Evolutionary conservation across 2,888 invertebrate species (phyloP).

Genomic region (Oxyscelio sp.): DNA sequence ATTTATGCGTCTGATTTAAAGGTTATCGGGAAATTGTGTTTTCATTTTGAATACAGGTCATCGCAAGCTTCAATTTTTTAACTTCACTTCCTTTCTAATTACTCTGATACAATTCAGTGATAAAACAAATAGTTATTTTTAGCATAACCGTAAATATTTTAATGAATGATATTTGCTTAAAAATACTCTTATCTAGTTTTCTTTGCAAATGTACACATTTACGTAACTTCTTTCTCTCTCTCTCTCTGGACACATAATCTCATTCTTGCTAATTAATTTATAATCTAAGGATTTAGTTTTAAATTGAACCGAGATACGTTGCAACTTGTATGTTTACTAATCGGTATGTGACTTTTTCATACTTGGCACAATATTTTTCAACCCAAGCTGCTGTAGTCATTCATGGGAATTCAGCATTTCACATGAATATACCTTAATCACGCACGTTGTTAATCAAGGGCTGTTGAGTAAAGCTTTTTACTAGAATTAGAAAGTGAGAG

Average conservation of each 20-base stretch:
- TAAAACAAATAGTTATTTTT: background rate
- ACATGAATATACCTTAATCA: constrained; percentile 7
- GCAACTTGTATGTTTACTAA: background rate
- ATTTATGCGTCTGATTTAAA: constrained; percentile 10
- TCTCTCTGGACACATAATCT: background rate
- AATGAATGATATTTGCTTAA: background rate
- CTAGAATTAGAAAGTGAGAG: constrained; percentile 80
- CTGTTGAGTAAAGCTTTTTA: constrained; percentile 76
- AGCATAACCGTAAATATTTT: too few relatives aligned
- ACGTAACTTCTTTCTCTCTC: background rate
- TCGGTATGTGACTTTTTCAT: background rate
- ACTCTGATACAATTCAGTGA: background rate
- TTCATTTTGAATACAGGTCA: constrained; percentile 41
- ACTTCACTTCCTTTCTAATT: constrained; percentile 31
- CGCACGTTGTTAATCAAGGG: constrained; percentile 74
- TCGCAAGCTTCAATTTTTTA: background rate
- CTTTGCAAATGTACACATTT: background rate
- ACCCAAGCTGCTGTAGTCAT: background rate
- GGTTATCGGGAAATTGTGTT: constrained; percentile 32
- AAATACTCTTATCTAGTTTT: background rate
- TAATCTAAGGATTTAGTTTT: background rate
- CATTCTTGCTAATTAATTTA: background rate
- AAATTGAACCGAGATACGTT: background rate
- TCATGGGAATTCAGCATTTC: constrained; percentile 5
- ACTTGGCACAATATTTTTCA: background rate